Evolutionary conservation across 1,140 invertebrate species (phyloP).

Genomic region (Cheumatopsyche charites): DNA sequence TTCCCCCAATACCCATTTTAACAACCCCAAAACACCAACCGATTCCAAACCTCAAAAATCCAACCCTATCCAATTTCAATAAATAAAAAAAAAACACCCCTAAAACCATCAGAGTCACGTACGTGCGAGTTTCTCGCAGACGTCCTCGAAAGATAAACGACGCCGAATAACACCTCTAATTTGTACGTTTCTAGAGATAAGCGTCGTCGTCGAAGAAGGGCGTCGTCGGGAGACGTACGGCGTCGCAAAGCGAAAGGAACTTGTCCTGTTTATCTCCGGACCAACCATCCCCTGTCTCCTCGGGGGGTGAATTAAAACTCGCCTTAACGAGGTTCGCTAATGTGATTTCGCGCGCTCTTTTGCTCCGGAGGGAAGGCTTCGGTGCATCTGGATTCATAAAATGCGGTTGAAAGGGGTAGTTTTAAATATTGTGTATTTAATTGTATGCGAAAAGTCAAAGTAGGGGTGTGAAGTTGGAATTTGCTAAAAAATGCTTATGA

Average conservation of each 20-base stretch:
- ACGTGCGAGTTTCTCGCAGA: slow-evolving; percentile 16
- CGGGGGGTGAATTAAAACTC: slow-evolving; percentile 44
- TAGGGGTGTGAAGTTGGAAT: too few species aligned
- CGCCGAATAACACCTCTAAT: slow-evolving; percentile 30
- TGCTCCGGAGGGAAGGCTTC: background rate
- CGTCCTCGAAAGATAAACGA: slow-evolving; percentile 21
- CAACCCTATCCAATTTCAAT: too few species aligned
- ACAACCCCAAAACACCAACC: too few species aligned
- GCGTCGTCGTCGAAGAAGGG: background rate
- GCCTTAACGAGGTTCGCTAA: slow-evolving; percentile 46
- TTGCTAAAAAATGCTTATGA: too few species aligned
- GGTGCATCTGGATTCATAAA: too few species aligned
- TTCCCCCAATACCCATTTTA: too few species aligned
- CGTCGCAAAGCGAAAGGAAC: background rate
- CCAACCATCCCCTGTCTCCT: background rate
- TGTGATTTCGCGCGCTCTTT: slow-evolving; percentile 37
- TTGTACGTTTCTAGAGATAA: slow-evolving; percentile 31
- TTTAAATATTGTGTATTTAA: too few species aligned
- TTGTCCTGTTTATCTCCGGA: slow-evolving; percentile 27
- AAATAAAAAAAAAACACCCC: background rate
- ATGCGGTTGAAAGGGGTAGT: too few species aligned
- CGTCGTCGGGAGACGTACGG: background rate
- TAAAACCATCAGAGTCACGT: background rate
- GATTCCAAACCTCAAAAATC: too few species aligned
- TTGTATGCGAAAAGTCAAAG: too few species aligned